phyloP scores from a whole-genome alignment of 2,888 invertebrate species.

The Oscheius sp. region DNA sequence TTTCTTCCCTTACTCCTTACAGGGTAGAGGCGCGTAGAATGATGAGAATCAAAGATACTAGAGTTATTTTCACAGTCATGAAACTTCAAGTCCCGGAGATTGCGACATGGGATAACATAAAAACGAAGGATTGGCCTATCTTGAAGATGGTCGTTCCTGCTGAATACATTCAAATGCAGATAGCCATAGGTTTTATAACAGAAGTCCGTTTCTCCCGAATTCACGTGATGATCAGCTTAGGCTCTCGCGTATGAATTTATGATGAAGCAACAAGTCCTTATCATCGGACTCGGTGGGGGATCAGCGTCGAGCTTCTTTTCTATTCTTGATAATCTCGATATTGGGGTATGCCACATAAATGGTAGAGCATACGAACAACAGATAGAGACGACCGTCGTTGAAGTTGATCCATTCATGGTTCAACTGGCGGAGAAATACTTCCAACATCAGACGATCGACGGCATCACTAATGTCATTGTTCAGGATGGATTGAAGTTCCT shows the following conservation, averaged over 20 bases:
- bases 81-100: conserved; percentile 3
- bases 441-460: conserved; percentile 32
- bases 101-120: conserved; percentile 34
- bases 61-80: conserved; percentile 11
- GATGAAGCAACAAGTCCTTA: conserved; percentile 3
- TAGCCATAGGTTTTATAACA: conserved; percentile 45
- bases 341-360: neutral
- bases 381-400: conserved; percentile 44
- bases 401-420: conserved; percentile 39
- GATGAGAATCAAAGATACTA: conserved; percentile 11
- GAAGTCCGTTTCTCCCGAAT: neutral
- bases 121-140: conserved; percentile 41
- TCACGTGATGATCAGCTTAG: neutral
- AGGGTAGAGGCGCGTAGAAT: neutral
- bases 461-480: conserved; percentile 31
- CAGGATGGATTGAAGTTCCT: conserved; percentile 32
- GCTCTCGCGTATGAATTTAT: neutral
- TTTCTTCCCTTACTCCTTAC: neutral
- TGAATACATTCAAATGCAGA: conserved; percentile 38
- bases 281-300: conserved; percentile 20
- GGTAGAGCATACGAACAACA: conserved; percentile 4
- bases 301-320: conserved; percentile 9
- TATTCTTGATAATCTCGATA: neutral
- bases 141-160: conserved; percentile 41
- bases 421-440: conserved; percentile 39